Conservation (phyloP, 2,797 vertebrate species). For the Lycodopsis pacificus region DNA sequence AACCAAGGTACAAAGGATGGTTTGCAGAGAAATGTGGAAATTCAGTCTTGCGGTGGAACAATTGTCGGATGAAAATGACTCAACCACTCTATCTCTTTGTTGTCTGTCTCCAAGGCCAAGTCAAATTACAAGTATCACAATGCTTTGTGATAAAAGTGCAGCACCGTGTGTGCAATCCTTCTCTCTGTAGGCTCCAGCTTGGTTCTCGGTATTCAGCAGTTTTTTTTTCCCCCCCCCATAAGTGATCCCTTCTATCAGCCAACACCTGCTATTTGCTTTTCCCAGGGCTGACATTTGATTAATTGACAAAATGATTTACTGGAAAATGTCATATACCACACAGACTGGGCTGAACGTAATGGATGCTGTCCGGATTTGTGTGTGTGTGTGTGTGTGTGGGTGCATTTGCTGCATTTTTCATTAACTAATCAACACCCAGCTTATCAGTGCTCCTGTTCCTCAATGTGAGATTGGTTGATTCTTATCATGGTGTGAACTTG, state of each 20-base stretch:
- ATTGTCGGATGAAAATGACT: slow-evolving; percentile 11
- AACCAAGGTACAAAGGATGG: background rate
- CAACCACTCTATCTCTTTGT: slow-evolving; percentile 3
- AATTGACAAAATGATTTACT: slow-evolving; percentile 69
- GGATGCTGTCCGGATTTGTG: slow-evolving; percentile 21
- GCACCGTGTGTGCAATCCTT: slow-evolving; percentile 19
- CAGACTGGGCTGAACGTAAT: slow-evolving; percentile 16
- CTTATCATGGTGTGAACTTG: slow-evolving; percentile 6
- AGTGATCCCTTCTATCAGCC: slow-evolving; percentile 56
- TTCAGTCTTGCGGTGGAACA: background rate
- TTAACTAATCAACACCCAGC: background rate
- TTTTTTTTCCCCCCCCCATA: slow-evolving; percentile 25
- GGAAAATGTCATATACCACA: slow-evolving; percentile 75
- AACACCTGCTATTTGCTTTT: slow-evolving; percentile 67
- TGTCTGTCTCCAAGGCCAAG: slow-evolving; percentile 6
- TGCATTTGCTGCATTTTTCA: background rate
- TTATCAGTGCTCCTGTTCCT: slow-evolving; percentile 11
- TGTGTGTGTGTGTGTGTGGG: background rate
- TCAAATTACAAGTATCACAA: background rate
- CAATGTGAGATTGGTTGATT: slow-evolving; percentile 5
- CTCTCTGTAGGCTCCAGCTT: slow-evolving; percentile 15
- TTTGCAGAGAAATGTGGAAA: background rate
- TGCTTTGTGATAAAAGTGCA: slow-evolving; percentile 13
- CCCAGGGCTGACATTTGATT: slow-evolving; percentile 72
- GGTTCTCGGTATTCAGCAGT: slow-evolving; percentile 22